These are phyloP conservation scores for Agriopis leucophaearia DNA, from an alignment of 2,888 invertebrate species.

Conservation along the genomic window DNA sequence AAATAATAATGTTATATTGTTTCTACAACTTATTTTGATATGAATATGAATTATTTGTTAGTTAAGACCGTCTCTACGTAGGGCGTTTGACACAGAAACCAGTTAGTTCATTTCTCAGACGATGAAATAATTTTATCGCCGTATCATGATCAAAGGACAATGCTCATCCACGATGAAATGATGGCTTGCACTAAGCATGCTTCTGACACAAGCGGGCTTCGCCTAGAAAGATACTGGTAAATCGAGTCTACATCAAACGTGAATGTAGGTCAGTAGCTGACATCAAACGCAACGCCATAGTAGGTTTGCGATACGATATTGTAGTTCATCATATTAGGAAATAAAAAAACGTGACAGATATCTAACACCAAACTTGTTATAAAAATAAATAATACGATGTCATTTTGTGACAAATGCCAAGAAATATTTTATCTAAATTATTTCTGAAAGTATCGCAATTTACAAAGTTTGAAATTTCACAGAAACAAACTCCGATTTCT, in stretches of 20 bases:
- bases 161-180: constrained; percentile 42
- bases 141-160: constrained; percentile 42
- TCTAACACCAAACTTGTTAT: not conserved
- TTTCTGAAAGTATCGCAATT: constrained; percentile 21
- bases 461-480: constrained; percentile 24
- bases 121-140: constrained; percentile 41
- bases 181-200: constrained; percentile 38
- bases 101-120: constrained; percentile 30
- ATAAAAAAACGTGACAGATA: not conserved
- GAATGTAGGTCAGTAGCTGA: constrained; percentile 43
- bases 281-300: constrained; percentile 41
- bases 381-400: constrained; percentile 2
- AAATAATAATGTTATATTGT: not conserved
- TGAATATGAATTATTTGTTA: not conserved
- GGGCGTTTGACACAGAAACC: constrained; percentile 7
- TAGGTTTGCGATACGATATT: constrained; percentile 30
- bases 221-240: constrained; percentile 40
- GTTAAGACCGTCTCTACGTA: not conserved
- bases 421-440: constrained; percentile 13
- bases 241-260: constrained; percentile 45
- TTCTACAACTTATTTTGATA: not conserved
- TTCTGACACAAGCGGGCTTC: constrained; percentile 38
- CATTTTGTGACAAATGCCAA: not conserved
- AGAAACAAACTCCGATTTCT: constrained; percentile 23
- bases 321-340: constrained; percentile 11